These are phyloP conservation scores for Bombus turneri DNA, from an alignment of 1,140 invertebrate genomes.

Conservation along the genomic window DNA sequence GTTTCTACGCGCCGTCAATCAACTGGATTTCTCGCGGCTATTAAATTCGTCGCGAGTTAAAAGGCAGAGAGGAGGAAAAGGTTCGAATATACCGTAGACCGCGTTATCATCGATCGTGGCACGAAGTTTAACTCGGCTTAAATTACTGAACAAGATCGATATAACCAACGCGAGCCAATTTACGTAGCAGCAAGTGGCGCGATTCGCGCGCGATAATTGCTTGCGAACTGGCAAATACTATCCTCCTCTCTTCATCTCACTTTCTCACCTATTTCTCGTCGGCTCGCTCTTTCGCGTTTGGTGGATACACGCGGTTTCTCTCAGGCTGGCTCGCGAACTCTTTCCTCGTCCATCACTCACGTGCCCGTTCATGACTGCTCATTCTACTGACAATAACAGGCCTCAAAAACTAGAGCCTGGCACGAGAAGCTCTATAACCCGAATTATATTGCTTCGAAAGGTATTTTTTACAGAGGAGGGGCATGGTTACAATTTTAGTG, in stretches of 20 bases:
- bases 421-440: constrained; percentile 69
- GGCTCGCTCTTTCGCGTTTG: background rate
- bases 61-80: constrained; percentile 20
- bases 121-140: constrained; percentile 62
- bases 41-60: constrained; percentile 28
- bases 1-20: constrained; percentile 13
- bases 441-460: constrained; percentile 51
- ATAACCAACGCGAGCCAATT: constrained; percentile 62
- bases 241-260: background rate
- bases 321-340: constrained; percentile 57
- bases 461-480: background rate
- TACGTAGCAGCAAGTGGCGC: constrained; percentile 64
- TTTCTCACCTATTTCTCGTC: background rate
- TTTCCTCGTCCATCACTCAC: constrained; percentile 66
- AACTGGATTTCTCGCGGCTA: background rate
- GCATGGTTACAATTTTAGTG: background rate
- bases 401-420: constrained; percentile 71
- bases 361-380: constrained; percentile 69
- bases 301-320: constrained; percentile 28
- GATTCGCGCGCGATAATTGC: constrained; percentile 73
- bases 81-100: constrained; percentile 30
- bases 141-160: constrained; percentile 67
- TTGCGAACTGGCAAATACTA: constrained; percentile 67
- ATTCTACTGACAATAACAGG: constrained; percentile 68
- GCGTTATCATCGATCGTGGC: constrained; percentile 64